Base-by-base conservation (phyloP, 2,888 invertebrate genomes). In the Diarsia dahlii region DNA sequence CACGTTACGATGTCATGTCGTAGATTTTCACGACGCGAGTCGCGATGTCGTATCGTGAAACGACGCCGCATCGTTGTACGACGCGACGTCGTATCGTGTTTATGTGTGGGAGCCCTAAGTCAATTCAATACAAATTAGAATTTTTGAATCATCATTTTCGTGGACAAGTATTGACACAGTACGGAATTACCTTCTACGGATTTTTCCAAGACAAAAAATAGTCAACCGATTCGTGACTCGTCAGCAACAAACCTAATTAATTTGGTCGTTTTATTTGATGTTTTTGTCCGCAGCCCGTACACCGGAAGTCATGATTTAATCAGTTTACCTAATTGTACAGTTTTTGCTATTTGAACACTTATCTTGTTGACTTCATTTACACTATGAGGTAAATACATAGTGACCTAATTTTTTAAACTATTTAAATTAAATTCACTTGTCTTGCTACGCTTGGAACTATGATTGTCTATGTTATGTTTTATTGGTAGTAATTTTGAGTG, bases 291-390 rank as follows among this genome's bases (percentile, higher is more conserved):
- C 23, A 20, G 13, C 4, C 62, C n/a, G 28, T 20, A 52, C 34
- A 69, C 71, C 87, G 86, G 86, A 87, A 85, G 73, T 77, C 58
- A 75, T 80, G 79, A 87, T 87, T 78, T 74, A 80, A 86, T 86
- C 78, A 69, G 71, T 74, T 76, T 46, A 28, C 39, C 23, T 73
- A 73, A 68, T 75, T 68, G 48, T 76, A 50, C 60, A 58, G 54
- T 75, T 80, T 80, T 64, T 54, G 54, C 34, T 62, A 12, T 71
- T 82, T 48, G n/a, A 12, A 71, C 15, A 70, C 50, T 79, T 84
- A 84, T 84, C 80, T 75, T 62, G 65, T 65, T 71, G 54, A 68
- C 23, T 71, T 64, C 23, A 54, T 74, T 74, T 67, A 70, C 74
- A 74, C 28, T 45, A 62, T 62, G 63, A 64, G 77, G 82, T 68